Evolutionary conservation across 2,797 vertebrate species (phyloP), one percentile per base, ranked within the genome.

Genomic region (Nyctalus aviator): DNA sequence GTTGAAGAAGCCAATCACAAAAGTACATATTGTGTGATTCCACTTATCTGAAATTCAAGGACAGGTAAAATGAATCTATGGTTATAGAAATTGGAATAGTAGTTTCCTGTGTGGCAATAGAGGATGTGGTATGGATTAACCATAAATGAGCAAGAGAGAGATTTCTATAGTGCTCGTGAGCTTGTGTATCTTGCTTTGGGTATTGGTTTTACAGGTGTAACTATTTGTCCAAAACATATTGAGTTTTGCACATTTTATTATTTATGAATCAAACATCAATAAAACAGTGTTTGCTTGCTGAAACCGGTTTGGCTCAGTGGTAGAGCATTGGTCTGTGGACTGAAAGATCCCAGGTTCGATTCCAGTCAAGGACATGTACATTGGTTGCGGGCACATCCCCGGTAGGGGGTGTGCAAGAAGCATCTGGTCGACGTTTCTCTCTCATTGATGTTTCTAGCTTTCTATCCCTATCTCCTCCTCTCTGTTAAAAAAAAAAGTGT

Each of bases 31-130:
- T 48, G 2, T 66, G 18, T 21, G 64, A 46, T 79, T n/a, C 8
- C 21, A 62, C 46, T 95, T 77, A 59, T 48, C 12, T 93, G 37
- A 69, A 57, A 73, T 30, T 81, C 23, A 93, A 84, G 62, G 76
- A 41, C 25, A 93, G 17, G 21, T 59, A 77, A 92, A 48, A 46
- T 89, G 35, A 93, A 46, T 48, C 12, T 62, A 48, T 8, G 0
- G 14, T 32, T 72, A 59, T 3, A 87, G 84, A 84, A 93, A 48
- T 72, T 41, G 32, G 55, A 76, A 59, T 7, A 27, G 27, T 81
- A 21, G 48, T 46, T 83, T 53, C 75, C 41, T 82, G 30, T 25
- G 11, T 8, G 15, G 30, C 6, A 2, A 8, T 8, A 6, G 41
- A 27, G 14, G 35, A 3, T 17, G 23, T 25, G 14, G 25, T 46